phyloP scores from a whole-genome alignment of 2,797 vertebrate species.

The Centroberyx gerrardi region DNA sequence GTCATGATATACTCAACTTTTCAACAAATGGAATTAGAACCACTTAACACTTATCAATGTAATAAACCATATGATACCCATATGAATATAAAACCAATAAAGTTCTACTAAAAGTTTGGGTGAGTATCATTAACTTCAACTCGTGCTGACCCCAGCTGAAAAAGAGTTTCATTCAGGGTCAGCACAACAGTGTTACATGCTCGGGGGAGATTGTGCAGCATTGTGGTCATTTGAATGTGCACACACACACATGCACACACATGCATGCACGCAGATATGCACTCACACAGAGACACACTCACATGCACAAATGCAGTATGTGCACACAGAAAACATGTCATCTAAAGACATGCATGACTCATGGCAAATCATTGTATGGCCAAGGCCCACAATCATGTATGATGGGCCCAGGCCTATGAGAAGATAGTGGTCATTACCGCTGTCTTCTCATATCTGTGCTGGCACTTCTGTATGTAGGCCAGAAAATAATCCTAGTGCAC shows the following conservation, averaged over 20 bases:
- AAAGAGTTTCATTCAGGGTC: background rate
- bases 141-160: background rate
- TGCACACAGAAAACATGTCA: background rate
- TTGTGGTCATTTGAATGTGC: background rate
- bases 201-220: background rate
- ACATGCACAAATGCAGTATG: background rate
- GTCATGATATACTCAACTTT: background rate
- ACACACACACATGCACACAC: background rate
- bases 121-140: background rate
- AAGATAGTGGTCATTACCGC: background rate
- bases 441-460: conserved; percentile 20
- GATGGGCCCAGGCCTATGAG: background rate
- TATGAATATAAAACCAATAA: too few species aligned
- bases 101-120: too few species aligned
- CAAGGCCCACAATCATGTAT: conserved; percentile 20
- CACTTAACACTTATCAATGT: background rate
- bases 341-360: background rate
- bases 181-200: background rate
- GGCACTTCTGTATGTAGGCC: conserved; percentile 11
- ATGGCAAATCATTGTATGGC: conserved; percentile 2
- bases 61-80: background rate
- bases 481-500: conserved; percentile 22
- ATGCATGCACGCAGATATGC: background rate
- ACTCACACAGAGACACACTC: background rate
- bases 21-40: background rate